Evolutionary conservation across 2,797 vertebrate species (phyloP), one percentile per base, ranked within the genome.

Genomic region (Acomys russatus): DNA sequence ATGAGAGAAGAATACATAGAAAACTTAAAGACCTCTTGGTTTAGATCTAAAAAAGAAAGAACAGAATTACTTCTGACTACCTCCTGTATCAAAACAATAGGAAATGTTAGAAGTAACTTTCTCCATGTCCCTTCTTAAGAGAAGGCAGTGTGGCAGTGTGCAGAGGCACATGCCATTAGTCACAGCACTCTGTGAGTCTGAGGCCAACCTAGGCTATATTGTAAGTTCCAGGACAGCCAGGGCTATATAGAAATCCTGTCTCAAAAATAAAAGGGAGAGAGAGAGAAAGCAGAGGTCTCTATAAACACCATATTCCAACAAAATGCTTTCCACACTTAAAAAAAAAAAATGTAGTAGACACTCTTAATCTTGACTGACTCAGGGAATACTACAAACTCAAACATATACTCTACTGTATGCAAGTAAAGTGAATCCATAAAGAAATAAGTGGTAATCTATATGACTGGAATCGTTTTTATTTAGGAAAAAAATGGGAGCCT

Each of bases 401-500:
- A 25, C 6, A 17, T 38, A 59, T 83, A 44, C 54, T 77, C 89
- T 82, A 77, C 78, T 89, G 59, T 61, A 30, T 79, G 28, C 14
- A 83, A 90, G 20, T 74, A 73, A 95, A 95, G 82, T 56, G 63
- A 93, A 30, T 44, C 35, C 82, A 63, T 33, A 78, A 88, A 88
- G 4, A 94, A 92, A 56, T 80, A 33, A 80, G 56, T 92, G 7
- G 18, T 83, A 87, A 78, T 70, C 33, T 56, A 14, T 35, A 54
- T 54, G 88, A 70, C 64, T 80, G 63, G n/a, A 92, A 91, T 85
- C 15, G 86, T 76, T 92, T 92, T 85, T 87, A 90, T 63, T 87
- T 66, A 14, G 20, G 49, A 80, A 88, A 66, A 63, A 68, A 84
- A 84, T 44, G 33, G 77, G 7, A 92, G 3, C 8, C 38, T 44